Evolutionary conservation across 2,113 vertebrate genomes (phyloP), one percentile per base, ranked within the genome.

Genomic region (Oreochromis aureus): DNA sequence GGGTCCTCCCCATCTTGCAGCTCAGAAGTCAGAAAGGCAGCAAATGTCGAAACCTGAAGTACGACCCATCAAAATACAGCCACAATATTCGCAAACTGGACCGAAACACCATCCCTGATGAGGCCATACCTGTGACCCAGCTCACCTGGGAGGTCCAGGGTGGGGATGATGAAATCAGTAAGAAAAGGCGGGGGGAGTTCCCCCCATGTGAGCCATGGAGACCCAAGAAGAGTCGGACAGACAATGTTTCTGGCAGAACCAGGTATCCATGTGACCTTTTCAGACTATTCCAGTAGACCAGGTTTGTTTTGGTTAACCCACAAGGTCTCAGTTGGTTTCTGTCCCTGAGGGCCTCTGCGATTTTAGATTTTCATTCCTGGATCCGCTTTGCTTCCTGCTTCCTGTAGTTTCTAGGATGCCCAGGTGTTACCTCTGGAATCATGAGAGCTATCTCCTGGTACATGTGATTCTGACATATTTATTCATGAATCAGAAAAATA

Each of bases 11-110:
- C 56, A 56, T 99, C 66, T 94, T 99, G 89, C 97, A 98, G 90
- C 96, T 99, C 10, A 96, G 95, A 88, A 91, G 86, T 94, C 95
- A 94, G 88, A 91, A 86, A 69, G 93, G 93, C 34, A 95, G 90
- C 39, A 97, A 94, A 91, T 97, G 89, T 41, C 97, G 98, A 86
- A 98, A 97, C 13, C 73, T 98, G 63, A 99, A 98, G 86, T 99
- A 98, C 22, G 98, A 99, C 94, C 99, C 98, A 3, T 99, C 98
- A 2, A 99, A 99, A 87, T 98, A 98, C 55, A 97, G 98, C 94
- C 99, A 99, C 89, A 99, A 99, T 92, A 96, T 99, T 78, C 98
- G 97, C 92, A 98, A 92, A 89, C 94, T 99, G 90, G 96, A 97
- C 32, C 83, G 36, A 15, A 7, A 34, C 46, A 2, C 4, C 1